These are phyloP conservation scores for Danionella cerebrum DNA, from an alignment of 2,113 vertebrate genomes.

Conservation along the genomic window DNA sequence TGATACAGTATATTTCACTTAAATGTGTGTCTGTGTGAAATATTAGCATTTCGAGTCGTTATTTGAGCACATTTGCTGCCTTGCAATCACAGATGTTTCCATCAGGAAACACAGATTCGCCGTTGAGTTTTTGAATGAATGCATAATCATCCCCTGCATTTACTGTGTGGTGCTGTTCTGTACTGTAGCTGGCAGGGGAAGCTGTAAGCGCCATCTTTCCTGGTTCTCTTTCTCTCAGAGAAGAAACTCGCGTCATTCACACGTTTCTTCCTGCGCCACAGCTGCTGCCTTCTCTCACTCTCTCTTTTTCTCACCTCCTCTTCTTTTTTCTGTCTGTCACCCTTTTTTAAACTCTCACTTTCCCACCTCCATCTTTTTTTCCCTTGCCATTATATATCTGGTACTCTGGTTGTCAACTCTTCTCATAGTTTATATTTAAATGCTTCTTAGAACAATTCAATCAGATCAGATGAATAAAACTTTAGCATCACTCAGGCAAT, in stretches of 20 bases:
- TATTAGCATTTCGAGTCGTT: background rate
- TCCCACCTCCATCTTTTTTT: background rate
- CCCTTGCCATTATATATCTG: background rate
- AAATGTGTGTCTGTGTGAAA: no score
- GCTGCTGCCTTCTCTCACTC: slow-evolving; percentile 8
- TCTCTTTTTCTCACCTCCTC: background rate
- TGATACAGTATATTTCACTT: no score
- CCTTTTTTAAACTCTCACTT: background rate
- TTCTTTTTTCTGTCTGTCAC: background rate
- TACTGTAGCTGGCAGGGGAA: slow-evolving; percentile 6
- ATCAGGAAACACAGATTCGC: background rate
- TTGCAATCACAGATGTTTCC: slow-evolving; percentile 14
- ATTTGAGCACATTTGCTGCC: background rate
- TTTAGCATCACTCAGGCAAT: no score
- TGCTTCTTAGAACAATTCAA: no score
- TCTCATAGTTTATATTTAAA: background rate
- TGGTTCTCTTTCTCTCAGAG: slow-evolving; percentile 24
- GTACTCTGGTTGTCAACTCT: background rate
- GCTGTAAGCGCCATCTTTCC: slow-evolving; percentile 24
- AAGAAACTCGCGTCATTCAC: slow-evolving; percentile 31
- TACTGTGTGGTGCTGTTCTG: slow-evolving; percentile 19
- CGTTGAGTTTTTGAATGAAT: background rate
- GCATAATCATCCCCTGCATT: slow-evolving; percentile 1
- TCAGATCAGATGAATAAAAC: no score
- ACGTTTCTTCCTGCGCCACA: slow-evolving; percentile 19